Evolutionary conservation across 2,797 vertebrate species (phyloP).

Genomic region (Enteromius paludinosus): DNA sequence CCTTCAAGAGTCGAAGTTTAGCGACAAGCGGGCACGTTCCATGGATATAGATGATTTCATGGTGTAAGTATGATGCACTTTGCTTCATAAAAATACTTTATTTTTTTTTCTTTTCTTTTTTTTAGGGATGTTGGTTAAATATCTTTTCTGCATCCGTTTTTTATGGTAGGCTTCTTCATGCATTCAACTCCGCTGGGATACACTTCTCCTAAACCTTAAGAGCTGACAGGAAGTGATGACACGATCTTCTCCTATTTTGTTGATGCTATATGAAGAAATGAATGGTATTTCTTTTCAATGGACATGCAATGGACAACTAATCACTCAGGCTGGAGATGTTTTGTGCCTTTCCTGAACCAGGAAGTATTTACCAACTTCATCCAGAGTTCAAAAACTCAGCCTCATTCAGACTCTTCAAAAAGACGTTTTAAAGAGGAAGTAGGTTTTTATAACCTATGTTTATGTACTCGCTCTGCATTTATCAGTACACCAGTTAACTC

Average conservation of each 20-base stretch:
- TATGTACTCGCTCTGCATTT: not conserved
- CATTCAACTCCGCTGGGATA: conserved; percentile 94
- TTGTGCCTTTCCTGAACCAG: not conserved
- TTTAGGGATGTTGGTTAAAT: not conserved
- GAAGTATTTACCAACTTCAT: not conserved
- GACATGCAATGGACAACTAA: not conserved
- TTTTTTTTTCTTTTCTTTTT: not conserved
- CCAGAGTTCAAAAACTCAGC: not conserved
- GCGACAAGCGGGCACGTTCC: conserved; percentile 89
- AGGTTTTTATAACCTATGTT: not conserved
- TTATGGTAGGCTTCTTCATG: conserved; percentile 87
- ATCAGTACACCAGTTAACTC: not conserved
- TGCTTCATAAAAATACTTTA: not conserved
- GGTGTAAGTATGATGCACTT: conserved; percentile 78
- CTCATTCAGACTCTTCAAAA: too few species aligned
- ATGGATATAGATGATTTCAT: conserved; percentile 99
- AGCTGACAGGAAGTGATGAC: conserved; percentile 33
- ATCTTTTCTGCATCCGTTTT: conserved; percentile 37
- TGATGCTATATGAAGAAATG: not conserved
- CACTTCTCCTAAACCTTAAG: conserved; percentile 87
- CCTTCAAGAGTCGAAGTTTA: conserved; percentile 84
- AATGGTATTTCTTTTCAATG: conserved; percentile 3
- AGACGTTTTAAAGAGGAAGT: not conserved
- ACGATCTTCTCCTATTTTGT: conserved; percentile 3
- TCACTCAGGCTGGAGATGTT: not conserved